Evolutionary conservation across 1,140 invertebrate species (phyloP).

Genomic region (Sitodiplosis mosellana): DNA sequence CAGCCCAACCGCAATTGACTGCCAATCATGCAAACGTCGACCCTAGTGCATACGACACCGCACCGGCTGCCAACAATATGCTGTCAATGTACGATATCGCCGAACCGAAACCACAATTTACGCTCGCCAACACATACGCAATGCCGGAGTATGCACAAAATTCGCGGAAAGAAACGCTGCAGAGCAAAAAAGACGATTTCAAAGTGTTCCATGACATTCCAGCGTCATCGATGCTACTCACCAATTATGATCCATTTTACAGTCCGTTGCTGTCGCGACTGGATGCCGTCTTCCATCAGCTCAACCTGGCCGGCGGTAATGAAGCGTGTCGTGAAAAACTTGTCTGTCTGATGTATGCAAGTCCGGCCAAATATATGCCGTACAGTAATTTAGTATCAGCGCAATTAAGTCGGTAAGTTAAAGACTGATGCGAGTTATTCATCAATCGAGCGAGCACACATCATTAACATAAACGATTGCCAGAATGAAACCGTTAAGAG

Average conservation of each 20-base stretch:
- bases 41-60: background rate
- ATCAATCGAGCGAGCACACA: background rate
- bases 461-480: too few species aligned
- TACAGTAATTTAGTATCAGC: conserved; percentile 75
- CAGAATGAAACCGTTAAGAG: too few species aligned
- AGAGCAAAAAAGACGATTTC: conserved; percentile 23
- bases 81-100: background rate
- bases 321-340: conserved; percentile 61
- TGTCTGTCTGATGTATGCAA: conserved; percentile 70
- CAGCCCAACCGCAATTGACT: conserved; percentile 11
- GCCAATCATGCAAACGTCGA: conserved; percentile 7
- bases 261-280: conserved; percentile 60
- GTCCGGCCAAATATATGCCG: conserved; percentile 65
- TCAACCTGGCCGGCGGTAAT: conserved; percentile 34
- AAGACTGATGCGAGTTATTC: background rate
- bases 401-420: conserved; percentile 54
- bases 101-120: background rate
- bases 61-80: background rate
- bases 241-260: conserved; percentile 74
- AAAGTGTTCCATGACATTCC: conserved; percentile 72
- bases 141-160: background rate
- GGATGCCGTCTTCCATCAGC: conserved; percentile 61
- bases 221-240: conserved; percentile 55
- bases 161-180: background rate
- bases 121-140: background rate